Evolutionary conservation across 2,888 invertebrate species (phyloP).

Genomic region (Melanostoma scalare): DNA sequence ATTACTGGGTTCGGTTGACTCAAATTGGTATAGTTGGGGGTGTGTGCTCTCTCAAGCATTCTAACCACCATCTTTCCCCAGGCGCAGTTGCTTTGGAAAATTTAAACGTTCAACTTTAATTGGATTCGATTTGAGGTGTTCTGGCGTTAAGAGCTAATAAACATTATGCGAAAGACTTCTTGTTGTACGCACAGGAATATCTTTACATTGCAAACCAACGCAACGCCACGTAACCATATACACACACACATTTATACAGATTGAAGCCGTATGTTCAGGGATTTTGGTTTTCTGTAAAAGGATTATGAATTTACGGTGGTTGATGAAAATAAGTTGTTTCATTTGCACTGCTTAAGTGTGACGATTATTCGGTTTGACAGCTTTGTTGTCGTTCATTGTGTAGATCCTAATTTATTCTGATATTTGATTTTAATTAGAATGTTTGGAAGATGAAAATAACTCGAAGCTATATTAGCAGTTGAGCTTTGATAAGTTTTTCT

Average conservation of each 20-base stretch:
- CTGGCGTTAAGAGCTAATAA: slow-evolving; percentile 43
- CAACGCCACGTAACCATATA: too few relatives aligned
- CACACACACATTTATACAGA: slow-evolving; percentile 9
- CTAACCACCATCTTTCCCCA: neutral
- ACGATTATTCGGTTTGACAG: slow-evolving; percentile 52
- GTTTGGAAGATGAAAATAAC: slow-evolving; percentile 14
- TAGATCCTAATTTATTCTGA: slow-evolving; percentile 44
- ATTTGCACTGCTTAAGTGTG: slow-evolving; percentile 35
- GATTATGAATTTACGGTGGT: slow-evolving; percentile 51
- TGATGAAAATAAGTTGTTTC: slow-evolving; percentile 48
- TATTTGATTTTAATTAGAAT: slow-evolving; percentile 60
- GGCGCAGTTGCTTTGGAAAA: slow-evolving; percentile 13
- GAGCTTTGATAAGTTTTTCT: neutral
- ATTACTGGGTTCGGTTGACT: slow-evolving; percentile 11
- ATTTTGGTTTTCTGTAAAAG: slow-evolving; percentile 12
- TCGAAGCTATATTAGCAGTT: slow-evolving; percentile 2
- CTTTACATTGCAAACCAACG: neutral
- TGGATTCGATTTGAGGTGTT: slow-evolving; percentile 68
- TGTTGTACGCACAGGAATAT: neutral
- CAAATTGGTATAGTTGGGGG: neutral
- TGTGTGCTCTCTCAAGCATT: slow-evolving; percentile 10
- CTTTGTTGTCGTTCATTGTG: slow-evolving; percentile 33
- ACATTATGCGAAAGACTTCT: slow-evolving; percentile 23
- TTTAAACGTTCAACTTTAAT: slow-evolving; percentile 51
- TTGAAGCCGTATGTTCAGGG: slow-evolving; percentile 17